phyloP scores from a whole-genome alignment of 2,113 vertebrate genomes.

The Gymnobelideus leadbeateri region DNA sequence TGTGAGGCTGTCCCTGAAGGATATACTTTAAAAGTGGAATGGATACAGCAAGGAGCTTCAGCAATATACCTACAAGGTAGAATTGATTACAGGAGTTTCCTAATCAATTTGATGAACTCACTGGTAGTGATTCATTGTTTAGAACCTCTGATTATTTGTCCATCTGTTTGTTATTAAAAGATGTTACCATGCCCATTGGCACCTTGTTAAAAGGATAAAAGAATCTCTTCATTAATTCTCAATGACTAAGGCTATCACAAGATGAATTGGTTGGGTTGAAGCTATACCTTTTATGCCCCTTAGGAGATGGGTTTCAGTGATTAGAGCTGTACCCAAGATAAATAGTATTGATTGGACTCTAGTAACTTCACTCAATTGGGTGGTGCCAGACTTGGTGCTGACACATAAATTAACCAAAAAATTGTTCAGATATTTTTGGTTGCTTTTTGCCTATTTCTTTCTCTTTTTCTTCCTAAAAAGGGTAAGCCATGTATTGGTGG shows the following conservation, averaged over 20 bases:
- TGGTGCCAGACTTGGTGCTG: background rate
- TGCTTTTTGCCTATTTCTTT: background rate
- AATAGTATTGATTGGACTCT: background rate
- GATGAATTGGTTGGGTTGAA: background rate
- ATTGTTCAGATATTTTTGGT: background rate
- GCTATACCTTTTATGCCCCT: background rate
- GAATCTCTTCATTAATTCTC: background rate
- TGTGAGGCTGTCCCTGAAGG: background rate
- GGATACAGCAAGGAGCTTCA: background rate
- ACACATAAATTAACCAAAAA: background rate
- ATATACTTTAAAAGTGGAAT: background rate
- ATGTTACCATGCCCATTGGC: background rate
- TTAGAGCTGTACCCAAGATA: background rate
- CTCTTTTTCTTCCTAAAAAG: background rate
- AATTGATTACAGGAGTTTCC: background rate
- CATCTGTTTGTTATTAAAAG: background rate
- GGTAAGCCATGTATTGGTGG: background rate
- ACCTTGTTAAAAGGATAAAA: background rate
- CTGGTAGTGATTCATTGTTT: background rate
- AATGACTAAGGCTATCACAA: background rate
- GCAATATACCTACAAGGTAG: background rate
- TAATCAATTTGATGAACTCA: background rate
- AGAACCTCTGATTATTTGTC: background rate
- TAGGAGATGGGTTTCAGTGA: background rate
- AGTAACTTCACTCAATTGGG: background rate